phyloP scores from a whole-genome alignment of 2,888 invertebrate genomes.

The Limenitis camilla region DNA sequence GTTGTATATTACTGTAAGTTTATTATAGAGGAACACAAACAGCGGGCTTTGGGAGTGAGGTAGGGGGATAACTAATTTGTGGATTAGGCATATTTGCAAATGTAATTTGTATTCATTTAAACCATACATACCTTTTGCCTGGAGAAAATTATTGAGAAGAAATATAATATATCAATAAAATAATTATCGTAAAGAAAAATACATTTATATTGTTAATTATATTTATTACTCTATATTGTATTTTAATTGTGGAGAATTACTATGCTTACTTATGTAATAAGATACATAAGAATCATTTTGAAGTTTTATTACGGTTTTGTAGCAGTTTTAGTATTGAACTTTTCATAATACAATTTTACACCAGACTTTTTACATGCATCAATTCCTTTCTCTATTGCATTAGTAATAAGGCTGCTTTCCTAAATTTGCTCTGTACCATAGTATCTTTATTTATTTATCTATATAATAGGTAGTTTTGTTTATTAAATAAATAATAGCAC shows the following conservation, averaged over 20 bases:
- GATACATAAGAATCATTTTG: too few species aligned
- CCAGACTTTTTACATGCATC: too few species aligned
- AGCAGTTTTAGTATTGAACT: neutral
- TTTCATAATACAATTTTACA: neutral
- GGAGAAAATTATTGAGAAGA: slow-evolving; percentile 10
- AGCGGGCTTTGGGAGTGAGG: slow-evolving; percentile 24
- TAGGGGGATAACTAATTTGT: slow-evolving; percentile 55
- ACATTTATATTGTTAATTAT: too few species aligned
- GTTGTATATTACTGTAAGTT: slow-evolving; percentile 4
- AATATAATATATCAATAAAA: too few species aligned
- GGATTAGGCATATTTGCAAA: slow-evolving; percentile 73
- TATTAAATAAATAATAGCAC: neutral
- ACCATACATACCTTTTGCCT: slow-evolving; percentile 30
- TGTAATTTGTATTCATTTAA: slow-evolving; percentile 72
- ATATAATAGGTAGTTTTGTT: neutral
- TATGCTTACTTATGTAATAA: too few species aligned
- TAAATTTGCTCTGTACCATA: neutral
- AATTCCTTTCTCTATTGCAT: too few species aligned
- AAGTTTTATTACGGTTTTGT: too few species aligned
- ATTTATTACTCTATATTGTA: too few species aligned
- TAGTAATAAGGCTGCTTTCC: too few species aligned
- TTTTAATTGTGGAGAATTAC: too few species aligned
- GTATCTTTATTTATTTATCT: neutral
- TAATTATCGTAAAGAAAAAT: too few species aligned
- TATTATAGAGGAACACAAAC: slow-evolving; percentile 15